These are phyloP conservation scores for Branchellion lobata DNA, from an alignment of 2,888 invertebrate genomes.

Conservation along the genomic window DNA sequence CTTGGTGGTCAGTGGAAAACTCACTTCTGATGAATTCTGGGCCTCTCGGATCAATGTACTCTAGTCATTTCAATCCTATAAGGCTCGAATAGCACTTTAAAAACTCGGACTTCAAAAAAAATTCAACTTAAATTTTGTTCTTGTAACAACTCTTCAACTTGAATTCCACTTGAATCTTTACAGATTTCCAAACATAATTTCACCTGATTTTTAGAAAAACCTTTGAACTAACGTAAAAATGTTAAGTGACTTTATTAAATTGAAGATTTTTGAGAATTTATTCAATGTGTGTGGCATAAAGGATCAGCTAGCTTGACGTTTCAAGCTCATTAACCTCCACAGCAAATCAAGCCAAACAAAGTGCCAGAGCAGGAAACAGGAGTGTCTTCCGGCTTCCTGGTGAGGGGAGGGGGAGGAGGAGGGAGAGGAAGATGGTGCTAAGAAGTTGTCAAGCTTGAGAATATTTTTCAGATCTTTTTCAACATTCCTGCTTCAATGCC, in stretches of 20 bases:
- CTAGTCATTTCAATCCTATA: no score
- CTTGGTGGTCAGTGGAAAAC: slow-evolving; percentile 90
- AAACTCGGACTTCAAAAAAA: not conserved
- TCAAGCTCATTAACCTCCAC: not conserved
- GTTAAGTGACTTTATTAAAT: not conserved
- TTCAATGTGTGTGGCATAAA: not conserved
- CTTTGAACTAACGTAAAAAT: no score
- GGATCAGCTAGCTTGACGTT: not conserved
- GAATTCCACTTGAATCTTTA: no score
- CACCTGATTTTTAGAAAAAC: no score
- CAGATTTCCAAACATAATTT: no score
- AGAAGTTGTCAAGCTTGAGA: no score
- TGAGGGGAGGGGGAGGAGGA: slow-evolving; percentile 44
- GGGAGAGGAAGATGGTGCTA: no score
- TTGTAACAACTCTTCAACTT: not conserved
- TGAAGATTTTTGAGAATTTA: no score
- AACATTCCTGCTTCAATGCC: no score
- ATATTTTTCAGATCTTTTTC: no score
- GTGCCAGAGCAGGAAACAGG: slow-evolving; percentile 56
- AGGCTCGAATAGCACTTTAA: slow-evolving; percentile 9
- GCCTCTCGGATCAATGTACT: slow-evolving; percentile 61
- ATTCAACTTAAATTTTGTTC: not conserved
- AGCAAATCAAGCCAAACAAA: slow-evolving; percentile 33
- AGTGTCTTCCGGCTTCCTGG: slow-evolving; percentile 60
- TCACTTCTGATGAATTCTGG: slow-evolving; percentile 98